phyloP scores from a whole-genome alignment of 2,888 invertebrate species.

The Asteroscopus sphinx region DNA sequence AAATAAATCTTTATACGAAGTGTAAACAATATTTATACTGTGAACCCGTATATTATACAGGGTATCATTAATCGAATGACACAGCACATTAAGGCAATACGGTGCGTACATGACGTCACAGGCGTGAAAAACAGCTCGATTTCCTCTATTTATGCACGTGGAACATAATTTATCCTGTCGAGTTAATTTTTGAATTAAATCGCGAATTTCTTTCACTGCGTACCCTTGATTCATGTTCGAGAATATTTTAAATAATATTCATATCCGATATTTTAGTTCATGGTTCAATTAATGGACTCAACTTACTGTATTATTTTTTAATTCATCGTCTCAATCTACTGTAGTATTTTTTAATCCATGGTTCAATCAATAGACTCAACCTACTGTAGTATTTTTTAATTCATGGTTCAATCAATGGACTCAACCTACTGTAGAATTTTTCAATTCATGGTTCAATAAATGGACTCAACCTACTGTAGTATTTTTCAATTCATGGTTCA shows the following conservation, averaged over 20 bases:
- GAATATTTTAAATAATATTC: not conserved
- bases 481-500: no score
- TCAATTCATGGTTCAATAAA: no score
- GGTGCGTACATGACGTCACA: slow-evolving; percentile 49
- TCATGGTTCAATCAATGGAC: no score
- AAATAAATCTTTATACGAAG: slow-evolving; percentile 16
- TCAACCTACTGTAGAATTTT: no score
- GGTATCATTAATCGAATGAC: slow-evolving; percentile 55
- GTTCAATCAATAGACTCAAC: no score
- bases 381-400: no score
- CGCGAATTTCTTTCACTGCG: slow-evolving; percentile 24
- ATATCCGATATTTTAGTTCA: no score
- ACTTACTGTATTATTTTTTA: no score
- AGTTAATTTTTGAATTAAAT: slow-evolving; percentile 49
- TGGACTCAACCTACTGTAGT: no score
- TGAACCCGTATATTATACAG: slow-evolving; percentile 23
- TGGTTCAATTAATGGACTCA: no score
- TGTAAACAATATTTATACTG: slow-evolving; percentile 34
- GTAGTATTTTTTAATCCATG: no score
- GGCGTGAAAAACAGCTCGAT: slow-evolving; percentile 49
- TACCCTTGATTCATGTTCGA: slow-evolving; percentile 20
- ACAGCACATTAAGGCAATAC: slow-evolving; percentile 56
- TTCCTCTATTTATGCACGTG: slow-evolving; percentile 49
- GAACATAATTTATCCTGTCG: slow-evolving; percentile 48
- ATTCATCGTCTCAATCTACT: no score